Evolutionary conservation across 2,888 invertebrate genomes (phyloP), one percentile per base, ranked within the genome.

Genomic region (Erynnis tages): DNA sequence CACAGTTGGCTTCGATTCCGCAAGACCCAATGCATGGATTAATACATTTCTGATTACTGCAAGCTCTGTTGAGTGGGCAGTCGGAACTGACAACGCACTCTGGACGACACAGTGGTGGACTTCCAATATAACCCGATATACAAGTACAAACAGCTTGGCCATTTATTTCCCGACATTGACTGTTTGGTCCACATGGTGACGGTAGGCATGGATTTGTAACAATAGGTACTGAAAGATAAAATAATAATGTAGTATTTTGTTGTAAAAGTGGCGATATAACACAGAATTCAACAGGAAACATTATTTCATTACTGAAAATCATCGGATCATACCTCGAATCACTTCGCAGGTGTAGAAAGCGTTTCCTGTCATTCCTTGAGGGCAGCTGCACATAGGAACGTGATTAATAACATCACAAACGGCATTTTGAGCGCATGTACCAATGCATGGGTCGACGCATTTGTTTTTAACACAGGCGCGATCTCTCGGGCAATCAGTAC

Each of bases 1-100:
- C 91, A 73, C 95, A 96, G 60, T 91, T 89, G 1, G 95, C 94
- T 65, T 92, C 92, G 11, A 92, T 82, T 19, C 94, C 95, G 74
- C 95, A 95, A n/a, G 94, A 91, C 47, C 94, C 94, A 14, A 88
- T 87, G 65, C 95, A 94, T 13, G 95, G 95, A 76, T 95, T 92
- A 48, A 91, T 90, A 77, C 95, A 95, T 73, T 93, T 93, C 74
- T 94, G 93, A 80, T 94, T 94, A 60, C 93, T 91, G 72, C 95
- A 95, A 40, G 94, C 94, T 76, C 89, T 91, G 70, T 93, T 92
- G 40, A 91, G 90, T 30, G 93, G 88, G 79, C 95, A 95, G 69
- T 95, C 94, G 1, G 94, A 92, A 73, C 94, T 94, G 47, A 94
- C 92, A 19, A 93, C 89, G 75, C 96, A 96, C 78, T 95, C 95